Conservation (phyloP, 2,888 invertebrate genomes). For the Linnaemya vulpina region DNA sequence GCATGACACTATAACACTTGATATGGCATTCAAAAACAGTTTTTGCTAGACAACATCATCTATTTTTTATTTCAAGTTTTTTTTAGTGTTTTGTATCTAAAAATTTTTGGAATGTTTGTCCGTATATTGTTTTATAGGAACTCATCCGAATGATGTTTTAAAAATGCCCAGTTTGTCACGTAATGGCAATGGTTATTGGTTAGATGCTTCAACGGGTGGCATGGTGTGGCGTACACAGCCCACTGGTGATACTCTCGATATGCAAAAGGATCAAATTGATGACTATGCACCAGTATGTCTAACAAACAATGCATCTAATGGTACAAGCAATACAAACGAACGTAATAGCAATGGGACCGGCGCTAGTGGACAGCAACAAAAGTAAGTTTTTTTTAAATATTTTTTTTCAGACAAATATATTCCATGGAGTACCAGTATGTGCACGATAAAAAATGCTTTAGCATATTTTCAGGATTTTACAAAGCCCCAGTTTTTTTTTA, state of each 20-base stretch:
- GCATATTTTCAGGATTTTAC: conserved; percentile 20
- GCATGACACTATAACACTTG: conserved; percentile 35
- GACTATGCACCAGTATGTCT: conserved; percentile 83
- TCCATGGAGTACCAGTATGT: neutral
- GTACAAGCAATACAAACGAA: conserved; percentile 66
- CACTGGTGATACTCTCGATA: conserved; percentile 80
- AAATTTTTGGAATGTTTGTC: conserved; percentile 45
- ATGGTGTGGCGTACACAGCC: conserved; percentile 83
- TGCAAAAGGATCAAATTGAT: conserved; percentile 83
- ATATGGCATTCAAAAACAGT: conserved; percentile 62
- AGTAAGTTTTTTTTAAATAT: conserved; percentile 75
- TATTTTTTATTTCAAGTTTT: conserved; percentile 64
- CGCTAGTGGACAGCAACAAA: conserved; percentile 76
- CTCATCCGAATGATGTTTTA: conserved; percentile 82
- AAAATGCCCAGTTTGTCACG: conserved; percentile 83
- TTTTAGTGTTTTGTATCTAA: conserved; percentile 38
- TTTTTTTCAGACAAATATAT: neutral
- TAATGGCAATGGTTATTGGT: conserved; percentile 83
- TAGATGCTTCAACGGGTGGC: conserved; percentile 82
- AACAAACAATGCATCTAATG: conserved; percentile 74
- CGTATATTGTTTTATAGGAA: conserved; percentile 76
- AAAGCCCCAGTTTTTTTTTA: conserved; percentile 17
- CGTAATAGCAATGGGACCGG: conserved; percentile 66
- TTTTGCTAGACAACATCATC: conserved; percentile 1
- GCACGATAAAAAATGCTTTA: neutral